These are phyloP conservation scores for Girardinichthys multiradiatus DNA, from an alignment of 2,113 vertebrate species.

Conservation along the genomic window DNA sequence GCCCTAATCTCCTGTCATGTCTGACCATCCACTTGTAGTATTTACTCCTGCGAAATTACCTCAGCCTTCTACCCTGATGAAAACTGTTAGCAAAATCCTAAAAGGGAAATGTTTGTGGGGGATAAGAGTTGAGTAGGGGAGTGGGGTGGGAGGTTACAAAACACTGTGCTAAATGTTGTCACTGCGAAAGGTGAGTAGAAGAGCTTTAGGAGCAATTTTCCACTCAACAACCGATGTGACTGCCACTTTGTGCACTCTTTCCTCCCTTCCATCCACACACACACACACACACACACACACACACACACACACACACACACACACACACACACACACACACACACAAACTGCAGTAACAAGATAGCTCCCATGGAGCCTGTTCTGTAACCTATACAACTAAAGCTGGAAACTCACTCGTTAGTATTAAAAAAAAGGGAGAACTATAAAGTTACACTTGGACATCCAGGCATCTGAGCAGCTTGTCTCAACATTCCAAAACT, in stretches of 20 bases:
- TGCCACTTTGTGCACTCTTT: background rate
- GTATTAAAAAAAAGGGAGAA: constrained; percentile 35
- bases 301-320: constrained; percentile 6
- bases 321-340: constrained; percentile 27
- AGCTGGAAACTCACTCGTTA: constrained; percentile 61
- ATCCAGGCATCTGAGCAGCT: constrained; percentile 49
- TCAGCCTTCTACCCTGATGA: constrained; percentile 70
- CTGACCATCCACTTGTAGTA: constrained; percentile 84
- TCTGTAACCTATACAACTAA: constrained; percentile 60
- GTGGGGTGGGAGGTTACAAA: constrained; percentile 17
- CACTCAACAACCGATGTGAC: constrained; percentile 76
- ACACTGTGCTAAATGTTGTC: constrained; percentile 81
- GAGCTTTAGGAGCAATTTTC: constrained; percentile 79
- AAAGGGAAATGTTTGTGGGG: constrained; percentile 63
- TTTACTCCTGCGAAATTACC: constrained; percentile 82
- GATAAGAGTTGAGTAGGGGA: background rate
- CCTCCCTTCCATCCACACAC: background rate
- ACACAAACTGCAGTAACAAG: constrained; percentile 42
- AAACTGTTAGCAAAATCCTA: constrained; percentile 73
- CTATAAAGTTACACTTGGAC: constrained; percentile 49
- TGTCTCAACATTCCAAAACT: constrained; percentile 47
- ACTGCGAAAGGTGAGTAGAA: constrained; percentile 81
- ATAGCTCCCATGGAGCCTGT: constrained; percentile 51
- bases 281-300: constrained; percentile 11
- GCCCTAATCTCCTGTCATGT: constrained; percentile 57